phyloP scores from a whole-genome alignment of 2,888 invertebrate genomes.

The Opisthograptis luteolata region DNA sequence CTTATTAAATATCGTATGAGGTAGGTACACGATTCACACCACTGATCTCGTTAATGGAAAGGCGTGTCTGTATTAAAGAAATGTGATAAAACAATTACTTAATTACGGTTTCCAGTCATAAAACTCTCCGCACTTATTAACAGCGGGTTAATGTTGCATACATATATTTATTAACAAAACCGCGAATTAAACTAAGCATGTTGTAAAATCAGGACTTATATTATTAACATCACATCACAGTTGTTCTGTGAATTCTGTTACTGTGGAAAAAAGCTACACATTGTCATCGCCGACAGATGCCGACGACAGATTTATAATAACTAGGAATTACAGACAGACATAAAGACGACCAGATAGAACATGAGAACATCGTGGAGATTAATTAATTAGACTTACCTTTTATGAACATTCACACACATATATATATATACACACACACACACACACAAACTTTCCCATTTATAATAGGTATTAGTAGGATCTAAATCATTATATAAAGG shows the following conservation, averaged over 20 bases:
- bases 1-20: no score
- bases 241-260: slow-evolving; percentile 66
- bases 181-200: slow-evolving; percentile 25
- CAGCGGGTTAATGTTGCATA: neutral
- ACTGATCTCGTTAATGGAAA: no score
- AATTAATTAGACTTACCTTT: no score
- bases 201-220: slow-evolving; percentile 48
- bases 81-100: no score
- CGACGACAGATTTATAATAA: slow-evolving; percentile 81
- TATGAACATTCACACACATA: no score
- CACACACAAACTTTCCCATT: no score
- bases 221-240: slow-evolving; percentile 64
- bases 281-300: slow-evolving; percentile 56
- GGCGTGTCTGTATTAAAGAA: no score
- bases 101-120: neutral
- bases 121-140: neutral
- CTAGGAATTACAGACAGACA: slow-evolving; percentile 64
- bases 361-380: no score
- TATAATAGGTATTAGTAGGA: no score
- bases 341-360: neutral
- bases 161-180: neutral
- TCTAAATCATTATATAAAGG: no score
- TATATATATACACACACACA: no score
- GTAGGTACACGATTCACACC: no score
- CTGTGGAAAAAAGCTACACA: slow-evolving; percentile 66